Percentiles rank a stretch among this genome's conserved stretches.
phyloP scores from a whole-genome alignment of 2,888 invertebrate genomes.

The Macrophya alboannulata region DNA sequence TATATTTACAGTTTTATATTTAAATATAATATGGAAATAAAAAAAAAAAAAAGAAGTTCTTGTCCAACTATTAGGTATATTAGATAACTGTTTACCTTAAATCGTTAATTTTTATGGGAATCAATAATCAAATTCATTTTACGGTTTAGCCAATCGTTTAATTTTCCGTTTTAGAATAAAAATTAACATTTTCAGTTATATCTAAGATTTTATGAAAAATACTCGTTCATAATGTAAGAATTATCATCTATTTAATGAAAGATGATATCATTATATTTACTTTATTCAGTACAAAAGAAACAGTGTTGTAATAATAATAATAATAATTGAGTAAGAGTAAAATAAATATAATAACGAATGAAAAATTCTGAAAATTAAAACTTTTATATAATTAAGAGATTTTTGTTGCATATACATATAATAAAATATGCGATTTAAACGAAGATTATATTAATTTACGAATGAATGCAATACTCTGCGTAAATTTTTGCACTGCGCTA shows the following conservation, averaged over 20 bases:
- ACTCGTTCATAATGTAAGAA: background rate
- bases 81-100: conserved; percentile 20
- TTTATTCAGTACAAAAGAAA: conserved; percentile 9
- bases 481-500: background rate
- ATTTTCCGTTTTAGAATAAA: background rate
- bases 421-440: background rate
- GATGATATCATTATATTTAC: background rate
- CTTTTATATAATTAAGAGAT: background rate
- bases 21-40: conserved; percentile 30
- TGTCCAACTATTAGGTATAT: background rate
- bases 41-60: conserved; percentile 56
- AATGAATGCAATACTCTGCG: background rate
- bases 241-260: background rate
- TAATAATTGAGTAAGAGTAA: too few relatives aligned
- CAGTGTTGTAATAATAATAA: background rate
- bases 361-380: background rate
- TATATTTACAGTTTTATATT: conserved; percentile 47
- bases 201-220: background rate
- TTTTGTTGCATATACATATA: background rate
- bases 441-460: background rate
- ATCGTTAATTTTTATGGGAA: background rate
- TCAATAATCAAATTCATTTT: conserved; percentile 23
- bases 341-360: background rate
- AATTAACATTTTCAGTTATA: background rate
- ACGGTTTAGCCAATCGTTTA: background rate